phyloP scores from a whole-genome alignment of 2,888 invertebrate genomes.

The Hoplodrina blanda region DNA sequence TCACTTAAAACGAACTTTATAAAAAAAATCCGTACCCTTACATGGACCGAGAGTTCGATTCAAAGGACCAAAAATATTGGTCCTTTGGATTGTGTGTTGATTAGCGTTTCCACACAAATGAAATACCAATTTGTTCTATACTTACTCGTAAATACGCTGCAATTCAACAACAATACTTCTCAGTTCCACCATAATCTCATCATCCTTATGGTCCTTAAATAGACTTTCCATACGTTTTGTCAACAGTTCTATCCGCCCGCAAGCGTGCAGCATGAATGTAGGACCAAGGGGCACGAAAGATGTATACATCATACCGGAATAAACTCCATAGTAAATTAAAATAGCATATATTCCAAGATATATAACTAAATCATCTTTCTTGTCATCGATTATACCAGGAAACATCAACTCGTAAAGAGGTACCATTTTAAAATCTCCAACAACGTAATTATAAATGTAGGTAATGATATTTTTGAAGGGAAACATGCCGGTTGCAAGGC shows the following conservation, averaged over 20 bases:
- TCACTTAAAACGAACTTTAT: too few species aligned
- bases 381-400: conserved; percentile 65
- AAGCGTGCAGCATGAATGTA: conserved; percentile 75
- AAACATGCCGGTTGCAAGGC: conserved; percentile 47
- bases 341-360: conserved; percentile 52
- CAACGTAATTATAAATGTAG: conserved; percentile 53
- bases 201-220: conserved; percentile 55
- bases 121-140: conserved; percentile 1
- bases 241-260: conserved; percentile 74
- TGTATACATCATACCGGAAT: conserved; percentile 64
- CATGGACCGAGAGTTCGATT: background rate
- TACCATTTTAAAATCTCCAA: conserved; percentile 63
- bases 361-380: conserved; percentile 59
- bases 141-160: conserved; percentile 68
- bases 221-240: conserved; percentile 64
- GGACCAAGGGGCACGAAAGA: conserved; percentile 74
- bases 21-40: background rate
- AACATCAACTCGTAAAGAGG: conserved; percentile 68
- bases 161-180: conserved; percentile 65
- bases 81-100: too few species aligned
- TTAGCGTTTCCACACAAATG: background rate
- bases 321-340: conserved; percentile 56
- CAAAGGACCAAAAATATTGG: background rate
- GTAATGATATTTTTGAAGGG: conserved; percentile 59
- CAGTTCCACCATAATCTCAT: conserved; percentile 59